Conservation (phyloP, 2,113 vertebrate genomes). For the Myrmophylax atrothorax region DNA sequence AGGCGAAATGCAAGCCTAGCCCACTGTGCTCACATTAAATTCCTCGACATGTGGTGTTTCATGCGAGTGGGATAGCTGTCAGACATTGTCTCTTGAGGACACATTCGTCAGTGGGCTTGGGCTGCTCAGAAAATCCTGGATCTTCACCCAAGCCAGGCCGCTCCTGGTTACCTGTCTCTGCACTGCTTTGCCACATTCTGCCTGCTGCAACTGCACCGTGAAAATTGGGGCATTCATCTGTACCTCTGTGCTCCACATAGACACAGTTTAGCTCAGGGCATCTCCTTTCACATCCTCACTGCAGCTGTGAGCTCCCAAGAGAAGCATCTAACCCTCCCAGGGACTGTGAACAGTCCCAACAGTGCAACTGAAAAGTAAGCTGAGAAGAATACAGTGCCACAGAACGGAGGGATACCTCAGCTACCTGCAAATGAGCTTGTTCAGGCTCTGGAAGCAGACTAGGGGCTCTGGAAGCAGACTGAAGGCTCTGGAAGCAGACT, state of each 20-base stretch:
- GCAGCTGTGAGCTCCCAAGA: not conserved
- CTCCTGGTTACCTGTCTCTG: not conserved
- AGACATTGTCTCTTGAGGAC: conserved; percentile 25
- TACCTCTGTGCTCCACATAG: not conserved
- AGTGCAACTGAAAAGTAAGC: not conserved
- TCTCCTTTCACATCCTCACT: not conserved
- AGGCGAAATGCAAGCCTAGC: not conserved
- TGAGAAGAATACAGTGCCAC: not conserved
- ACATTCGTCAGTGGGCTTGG: not conserved
- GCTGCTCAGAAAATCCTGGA: not conserved
- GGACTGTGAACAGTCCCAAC: not conserved
- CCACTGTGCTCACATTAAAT: not conserved
- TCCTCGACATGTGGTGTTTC: not conserved
- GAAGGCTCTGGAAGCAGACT: not conserved
- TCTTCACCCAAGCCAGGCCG: not conserved
- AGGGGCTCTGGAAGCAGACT: not conserved
- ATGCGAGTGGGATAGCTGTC: not conserved
- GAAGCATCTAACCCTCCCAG: not conserved
- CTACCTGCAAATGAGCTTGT: not conserved
- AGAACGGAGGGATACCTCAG: not conserved
- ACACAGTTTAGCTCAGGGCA: not conserved
- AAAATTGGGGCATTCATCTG: not conserved
- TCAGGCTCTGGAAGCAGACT: not conserved
- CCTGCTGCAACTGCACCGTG: not conserved
- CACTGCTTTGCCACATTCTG: not conserved